These are phyloP conservation scores for Drosophila littoralis DNA, from an alignment of 1,140 invertebrate species.

Conservation along the genomic window DNA sequence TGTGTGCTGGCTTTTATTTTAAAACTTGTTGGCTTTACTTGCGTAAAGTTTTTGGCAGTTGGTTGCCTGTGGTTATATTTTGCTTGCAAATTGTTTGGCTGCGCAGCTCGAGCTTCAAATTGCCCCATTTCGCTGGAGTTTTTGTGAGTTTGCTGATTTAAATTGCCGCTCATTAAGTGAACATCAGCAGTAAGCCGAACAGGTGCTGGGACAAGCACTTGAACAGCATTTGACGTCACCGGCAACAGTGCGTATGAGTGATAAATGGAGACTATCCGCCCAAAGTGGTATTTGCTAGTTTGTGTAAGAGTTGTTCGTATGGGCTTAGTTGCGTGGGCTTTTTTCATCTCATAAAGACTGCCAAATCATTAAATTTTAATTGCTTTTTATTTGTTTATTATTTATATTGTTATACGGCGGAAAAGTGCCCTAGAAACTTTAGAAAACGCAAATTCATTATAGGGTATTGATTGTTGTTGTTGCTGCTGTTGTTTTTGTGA, in stretches of 20 bases:
- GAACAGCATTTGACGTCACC: not conserved
- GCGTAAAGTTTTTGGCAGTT: conserved; percentile 58
- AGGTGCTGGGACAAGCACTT: not conserved
- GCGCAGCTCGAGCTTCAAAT: conserved; percentile 4
- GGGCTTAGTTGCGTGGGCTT: not conserved
- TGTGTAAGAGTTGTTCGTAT: conserved; percentile 1
- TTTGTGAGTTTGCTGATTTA: conserved; percentile 13
- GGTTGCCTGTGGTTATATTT: conserved; percentile 30
- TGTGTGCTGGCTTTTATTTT: conserved; percentile 52
- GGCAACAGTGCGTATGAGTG: not conserved
- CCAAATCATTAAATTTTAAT: conserved; percentile 46
- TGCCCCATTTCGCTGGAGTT: conserved; percentile 15
- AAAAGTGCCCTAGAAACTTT: conserved; percentile 21
- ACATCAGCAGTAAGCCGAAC: conserved; percentile 9
- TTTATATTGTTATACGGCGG: conserved; percentile 39
- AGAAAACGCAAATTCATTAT: conserved; percentile 47
- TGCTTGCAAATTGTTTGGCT: conserved; percentile 22
- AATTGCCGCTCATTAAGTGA: not conserved
- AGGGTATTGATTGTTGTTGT: conserved; percentile 25
- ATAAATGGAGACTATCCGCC: not conserved
- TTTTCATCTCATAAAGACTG: conserved; percentile 7
- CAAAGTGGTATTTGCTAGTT: not conserved
- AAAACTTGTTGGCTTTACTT: conserved; percentile 73
- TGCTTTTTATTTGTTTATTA: conserved; percentile 44
- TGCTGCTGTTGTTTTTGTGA: not conserved